Conservation (phyloP, 2,113 vertebrate genomes). For the Dunckerocampus dactyliophorus region DNA sequence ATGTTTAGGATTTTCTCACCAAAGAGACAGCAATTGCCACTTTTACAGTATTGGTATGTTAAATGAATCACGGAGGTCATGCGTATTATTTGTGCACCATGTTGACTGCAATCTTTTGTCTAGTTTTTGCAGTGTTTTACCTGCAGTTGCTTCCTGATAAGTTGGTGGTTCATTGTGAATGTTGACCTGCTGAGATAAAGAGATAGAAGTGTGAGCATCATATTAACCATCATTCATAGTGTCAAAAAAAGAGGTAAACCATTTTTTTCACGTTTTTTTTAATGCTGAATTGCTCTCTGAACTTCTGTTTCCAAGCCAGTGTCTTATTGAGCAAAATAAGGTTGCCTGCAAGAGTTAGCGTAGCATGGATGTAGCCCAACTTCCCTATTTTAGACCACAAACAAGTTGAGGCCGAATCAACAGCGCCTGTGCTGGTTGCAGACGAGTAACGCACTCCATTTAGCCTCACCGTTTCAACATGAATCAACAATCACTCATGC, state of each 20-base stretch:
- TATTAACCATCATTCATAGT: background rate
- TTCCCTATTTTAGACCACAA: too few species aligned
- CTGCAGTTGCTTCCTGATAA: conserved; percentile 83
- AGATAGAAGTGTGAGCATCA: background rate
- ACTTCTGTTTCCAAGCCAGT: background rate
- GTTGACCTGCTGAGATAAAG: conserved; percentile 72
- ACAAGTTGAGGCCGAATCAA: too few species aligned
- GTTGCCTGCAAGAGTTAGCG: too few species aligned
- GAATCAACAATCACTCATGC: background rate
- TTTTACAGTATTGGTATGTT: too few species aligned
- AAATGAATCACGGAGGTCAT: background rate
- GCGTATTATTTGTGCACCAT: background rate
- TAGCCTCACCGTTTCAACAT: too few species aligned
- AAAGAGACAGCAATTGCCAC: background rate
- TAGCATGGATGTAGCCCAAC: too few species aligned
- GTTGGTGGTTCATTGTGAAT: conserved; percentile 69
- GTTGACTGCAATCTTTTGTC: background rate
- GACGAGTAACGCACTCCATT: too few species aligned
- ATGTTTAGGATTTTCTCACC: background rate
- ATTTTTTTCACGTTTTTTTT: background rate
- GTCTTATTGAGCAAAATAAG: background rate
- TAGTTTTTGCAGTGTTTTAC: conserved; percentile 53
- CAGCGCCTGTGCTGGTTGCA: too few species aligned
- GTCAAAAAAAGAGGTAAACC: background rate
- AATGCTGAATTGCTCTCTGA: background rate